phyloP scores from a whole-genome alignment of 2,113 vertebrate genomes.

The Calcarius ornatus region DNA sequence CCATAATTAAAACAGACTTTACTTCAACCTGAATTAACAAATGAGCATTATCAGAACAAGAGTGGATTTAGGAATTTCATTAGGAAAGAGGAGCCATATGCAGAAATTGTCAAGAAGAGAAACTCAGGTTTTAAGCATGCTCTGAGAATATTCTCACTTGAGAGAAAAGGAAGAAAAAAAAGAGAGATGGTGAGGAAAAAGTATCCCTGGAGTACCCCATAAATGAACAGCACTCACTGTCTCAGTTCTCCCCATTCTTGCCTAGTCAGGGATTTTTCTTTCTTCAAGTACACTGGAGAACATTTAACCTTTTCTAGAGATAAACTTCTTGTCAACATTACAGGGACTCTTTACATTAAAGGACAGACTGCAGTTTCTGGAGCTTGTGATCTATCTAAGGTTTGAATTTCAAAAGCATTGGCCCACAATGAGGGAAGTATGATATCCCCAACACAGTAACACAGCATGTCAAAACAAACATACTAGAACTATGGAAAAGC shows the following conservation, averaged over 20 bases:
- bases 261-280: not conserved
- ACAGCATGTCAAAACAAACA: not conserved
- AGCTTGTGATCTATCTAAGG: not conserved
- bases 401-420: not conserved
- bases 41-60: not conserved
- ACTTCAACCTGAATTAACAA: not conserved
- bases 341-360: not conserved
- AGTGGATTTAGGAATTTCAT: not conserved
- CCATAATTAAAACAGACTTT: not conserved
- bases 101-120: not conserved
- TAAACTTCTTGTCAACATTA: not conserved
- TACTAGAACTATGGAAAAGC: not conserved
- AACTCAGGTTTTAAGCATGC: not conserved
- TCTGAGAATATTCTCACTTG: not conserved
- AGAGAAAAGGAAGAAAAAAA: not conserved
- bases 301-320: not conserved
- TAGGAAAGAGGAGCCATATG: not conserved
- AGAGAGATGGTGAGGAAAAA: not conserved
- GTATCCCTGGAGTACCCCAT: not conserved
- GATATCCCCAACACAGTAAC: not conserved
- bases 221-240: not conserved
- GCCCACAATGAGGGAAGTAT: accelerated
- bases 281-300: not conserved
- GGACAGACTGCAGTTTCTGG: not conserved
- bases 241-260: not conserved